These are phyloP conservation scores for Mesorhabditis spiculigera DNA, from an alignment of 2,888 invertebrate species.

Conservation along the genomic window DNA sequence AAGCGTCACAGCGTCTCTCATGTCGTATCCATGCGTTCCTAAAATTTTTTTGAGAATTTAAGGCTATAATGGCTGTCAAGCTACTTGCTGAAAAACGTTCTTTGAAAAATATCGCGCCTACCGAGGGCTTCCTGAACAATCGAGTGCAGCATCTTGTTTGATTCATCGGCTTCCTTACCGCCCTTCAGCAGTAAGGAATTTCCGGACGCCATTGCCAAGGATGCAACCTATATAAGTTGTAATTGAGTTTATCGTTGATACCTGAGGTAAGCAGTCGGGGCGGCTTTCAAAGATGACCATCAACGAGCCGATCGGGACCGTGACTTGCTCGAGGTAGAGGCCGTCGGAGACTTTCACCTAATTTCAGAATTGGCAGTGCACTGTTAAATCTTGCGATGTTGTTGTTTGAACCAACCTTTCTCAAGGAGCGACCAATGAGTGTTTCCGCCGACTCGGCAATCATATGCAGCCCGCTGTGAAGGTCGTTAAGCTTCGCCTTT, in stretches of 20 bases:
- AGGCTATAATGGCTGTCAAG: no score
- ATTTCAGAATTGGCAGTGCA: background rate
- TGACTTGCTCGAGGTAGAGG: slow-evolving; percentile 82
- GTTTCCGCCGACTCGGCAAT: slow-evolving; percentile 82
- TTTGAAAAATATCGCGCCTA: background rate
- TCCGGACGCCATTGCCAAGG: slow-evolving; percentile 90
- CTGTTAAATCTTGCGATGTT: background rate
- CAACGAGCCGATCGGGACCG: slow-evolving; percentile 94
- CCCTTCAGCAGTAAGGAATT: slow-evolving; percentile 94
- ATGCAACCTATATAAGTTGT: slow-evolving; percentile 76
- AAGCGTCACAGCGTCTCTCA: slow-evolving; percentile 80
- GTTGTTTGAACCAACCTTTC: slow-evolving; percentile 23
- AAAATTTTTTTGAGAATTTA: slow-evolving; percentile 70
- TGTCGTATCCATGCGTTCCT: slow-evolving; percentile 72
- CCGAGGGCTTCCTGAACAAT: slow-evolving; percentile 70
- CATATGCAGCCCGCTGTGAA: slow-evolving; percentile 83
- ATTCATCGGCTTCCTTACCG: slow-evolving; percentile 89
- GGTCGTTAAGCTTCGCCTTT: slow-evolving; percentile 77
- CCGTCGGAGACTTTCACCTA: slow-evolving; percentile 76
- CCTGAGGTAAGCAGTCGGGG: slow-evolving; percentile 89
- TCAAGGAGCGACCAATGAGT: slow-evolving; percentile 48
- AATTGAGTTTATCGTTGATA: slow-evolving; percentile 41
- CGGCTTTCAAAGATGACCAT: slow-evolving; percentile 96
- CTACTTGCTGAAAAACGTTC: slow-evolving; percentile 22
- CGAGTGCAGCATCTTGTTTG: slow-evolving; percentile 85